These are phyloP conservation scores for Drosophila tripunctata DNA, from an alignment of 2,888 invertebrate species.

Conservation along the genomic window DNA sequence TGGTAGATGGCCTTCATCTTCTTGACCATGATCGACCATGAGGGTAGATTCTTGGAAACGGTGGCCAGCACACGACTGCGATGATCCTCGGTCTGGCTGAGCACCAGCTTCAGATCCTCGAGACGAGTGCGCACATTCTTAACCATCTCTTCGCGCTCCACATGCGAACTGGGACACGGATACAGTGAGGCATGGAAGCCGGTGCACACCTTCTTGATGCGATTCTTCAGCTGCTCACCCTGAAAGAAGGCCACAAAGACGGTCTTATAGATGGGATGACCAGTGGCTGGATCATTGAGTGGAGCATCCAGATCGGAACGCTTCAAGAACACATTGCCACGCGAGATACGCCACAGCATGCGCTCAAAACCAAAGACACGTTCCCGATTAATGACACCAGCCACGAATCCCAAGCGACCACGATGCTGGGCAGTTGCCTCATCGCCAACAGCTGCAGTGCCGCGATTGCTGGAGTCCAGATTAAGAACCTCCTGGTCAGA, in stretches of 20 bases:
- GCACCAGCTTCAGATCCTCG: conserved; percentile 91
- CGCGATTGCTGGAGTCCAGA: conserved; percentile 88
- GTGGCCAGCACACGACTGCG: conserved; percentile 92
- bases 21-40: conserved; percentile 93
- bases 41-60: conserved; percentile 93
- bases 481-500: conserved; percentile 84
- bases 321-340: conserved; percentile 94
- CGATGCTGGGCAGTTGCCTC: conserved; percentile 80
- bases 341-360: conserved; percentile 94
- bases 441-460: conserved; percentile 86
- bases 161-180: conserved; percentile 92
- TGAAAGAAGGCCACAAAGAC: conserved; percentile 93
- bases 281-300: conserved; percentile 90
- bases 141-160: conserved; percentile 93
- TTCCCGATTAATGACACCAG: conserved; percentile 93
- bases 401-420: conserved; percentile 89
- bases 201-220: conserved; percentile 94
- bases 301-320: conserved; percentile 91
- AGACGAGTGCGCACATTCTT: conserved; percentile 93
- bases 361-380: conserved; percentile 93
- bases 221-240: conserved; percentile 93
- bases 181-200: conserved; percentile 95
- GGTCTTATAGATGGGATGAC: conserved; percentile 90
- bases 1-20: conserved; percentile 98
- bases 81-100: conserved; percentile 94